These are phyloP conservation scores for Chionis minor DNA, from an alignment of 2,113 vertebrate genomes.

Conservation along the genomic window DNA sequence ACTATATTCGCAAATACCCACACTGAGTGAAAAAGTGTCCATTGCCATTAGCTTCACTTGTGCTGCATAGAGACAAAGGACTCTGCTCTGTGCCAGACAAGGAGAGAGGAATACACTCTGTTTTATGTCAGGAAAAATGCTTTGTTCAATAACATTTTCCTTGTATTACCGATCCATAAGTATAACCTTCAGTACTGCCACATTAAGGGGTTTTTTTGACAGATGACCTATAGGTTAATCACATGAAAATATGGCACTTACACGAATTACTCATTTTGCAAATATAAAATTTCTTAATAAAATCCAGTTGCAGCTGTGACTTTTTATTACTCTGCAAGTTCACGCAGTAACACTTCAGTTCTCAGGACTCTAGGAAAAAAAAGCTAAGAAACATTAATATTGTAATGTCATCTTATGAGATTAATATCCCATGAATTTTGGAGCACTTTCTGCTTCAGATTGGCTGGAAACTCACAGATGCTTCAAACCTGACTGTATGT, in stretches of 20 bases:
- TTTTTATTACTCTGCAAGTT: background rate
- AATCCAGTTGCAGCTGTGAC: background rate
- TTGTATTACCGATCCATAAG: background rate
- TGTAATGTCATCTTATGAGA: background rate
- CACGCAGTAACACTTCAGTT: background rate
- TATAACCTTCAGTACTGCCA: background rate
- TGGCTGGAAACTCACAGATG: background rate
- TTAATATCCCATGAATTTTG: background rate
- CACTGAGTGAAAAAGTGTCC: background rate
- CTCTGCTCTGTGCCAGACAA: background rate
- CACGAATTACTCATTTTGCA: background rate
- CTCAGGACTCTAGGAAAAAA: background rate
- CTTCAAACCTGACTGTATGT: background rate
- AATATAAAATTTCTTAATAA: background rate
- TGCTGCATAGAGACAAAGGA: background rate
- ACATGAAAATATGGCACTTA: background rate
- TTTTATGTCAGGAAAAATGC: background rate
- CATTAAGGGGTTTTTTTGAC: background rate
- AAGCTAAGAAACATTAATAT: background rate
- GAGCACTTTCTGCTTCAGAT: background rate
- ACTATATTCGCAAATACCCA: background rate
- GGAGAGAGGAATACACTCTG: background rate
- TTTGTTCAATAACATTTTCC: background rate
- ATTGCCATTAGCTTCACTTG: background rate
- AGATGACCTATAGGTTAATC: background rate